phyloP scores from a whole-genome alignment of 2,888 invertebrate genomes.

The Petrolisthes cinctipes region DNA sequence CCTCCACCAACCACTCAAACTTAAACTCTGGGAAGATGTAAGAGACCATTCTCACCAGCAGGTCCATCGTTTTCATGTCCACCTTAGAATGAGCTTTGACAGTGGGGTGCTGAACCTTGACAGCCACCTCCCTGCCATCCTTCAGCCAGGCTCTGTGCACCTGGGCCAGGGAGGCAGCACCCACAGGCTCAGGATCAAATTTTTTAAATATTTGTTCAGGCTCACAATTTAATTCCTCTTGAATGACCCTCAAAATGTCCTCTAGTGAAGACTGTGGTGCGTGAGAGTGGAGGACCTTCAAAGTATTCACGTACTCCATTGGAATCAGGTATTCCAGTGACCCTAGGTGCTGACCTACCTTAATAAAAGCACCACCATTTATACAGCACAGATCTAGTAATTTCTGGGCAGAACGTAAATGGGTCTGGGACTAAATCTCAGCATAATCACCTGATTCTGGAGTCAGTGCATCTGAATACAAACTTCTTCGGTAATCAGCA shows the following conservation, averaged over 20 bases:
- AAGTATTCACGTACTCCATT: constrained; percentile 89
- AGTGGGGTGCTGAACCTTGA: constrained; percentile 95
- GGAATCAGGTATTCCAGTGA: constrained; percentile 95
- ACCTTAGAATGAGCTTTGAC: constrained; percentile 89
- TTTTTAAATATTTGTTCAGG: constrained; percentile 84
- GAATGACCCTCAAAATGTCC: constrained; percentile 86
- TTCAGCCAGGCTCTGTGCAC: constrained; percentile 87
- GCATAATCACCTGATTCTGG: constrained; percentile 44
- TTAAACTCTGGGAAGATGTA: constrained; percentile 95
- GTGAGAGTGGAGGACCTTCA: constrained; percentile 90
- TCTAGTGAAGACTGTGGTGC: constrained; percentile 89
- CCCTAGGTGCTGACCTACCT: constrained; percentile 88
- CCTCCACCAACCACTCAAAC: constrained; percentile 96
- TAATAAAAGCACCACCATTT: constrained; percentile 97
- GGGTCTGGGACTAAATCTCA: constrained; percentile 74
- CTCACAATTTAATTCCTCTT: constrained; percentile 88
- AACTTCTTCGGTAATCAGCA: constrained; percentile 49
- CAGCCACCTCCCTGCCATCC: constrained; percentile 86
- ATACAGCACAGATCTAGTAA: constrained; percentile 87
- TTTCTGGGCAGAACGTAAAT: constrained; percentile 86
- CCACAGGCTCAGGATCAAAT: constrained; percentile 88
- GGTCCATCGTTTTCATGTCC: constrained; percentile 96
- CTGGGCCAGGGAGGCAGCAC: constrained; percentile 95
- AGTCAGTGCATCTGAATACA: constrained; percentile 44
- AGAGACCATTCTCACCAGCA: constrained; percentile 82